A percentile compares a stretch with the other conserved stretches of the same genome.
Evolutionary conservation across 1,140 invertebrate species (phyloP).

Genomic region (Drosophila biarmipes): DNA sequence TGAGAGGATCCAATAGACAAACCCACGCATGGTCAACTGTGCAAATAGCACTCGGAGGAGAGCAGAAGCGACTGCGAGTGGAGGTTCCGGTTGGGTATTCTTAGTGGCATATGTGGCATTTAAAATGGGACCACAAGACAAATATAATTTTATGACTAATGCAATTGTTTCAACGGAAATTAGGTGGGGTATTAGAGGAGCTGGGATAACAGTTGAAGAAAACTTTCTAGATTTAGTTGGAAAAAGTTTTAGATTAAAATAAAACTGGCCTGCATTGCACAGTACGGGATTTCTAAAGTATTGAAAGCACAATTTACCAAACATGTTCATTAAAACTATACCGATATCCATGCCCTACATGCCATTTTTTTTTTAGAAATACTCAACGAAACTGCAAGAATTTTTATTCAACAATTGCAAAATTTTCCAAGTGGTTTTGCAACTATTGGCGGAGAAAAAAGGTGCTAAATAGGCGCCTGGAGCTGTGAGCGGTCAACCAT

Average conservation of each 20-base stretch:
- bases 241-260: no score
- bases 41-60: slow-evolving; percentile 23
- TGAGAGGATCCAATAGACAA: slow-evolving; percentile 11
- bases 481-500: slow-evolving; percentile 1
- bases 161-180: slow-evolving; percentile 1
- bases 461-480: slow-evolving; percentile 63
- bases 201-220: no score
- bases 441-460: slow-evolving; percentile 47
- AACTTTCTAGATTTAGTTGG: no score
- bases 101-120: slow-evolving; percentile 13
- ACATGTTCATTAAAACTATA: no score
- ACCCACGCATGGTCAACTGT: slow-evolving; percentile 14
- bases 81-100: slow-evolving; percentile 14
- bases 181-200: background rate
- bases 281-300: no score
- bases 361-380: slow-evolving; percentile 13
- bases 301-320: no score
- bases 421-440: slow-evolving; percentile 31
- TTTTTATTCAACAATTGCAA: slow-evolving; percentile 9
- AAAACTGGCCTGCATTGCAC: no score
- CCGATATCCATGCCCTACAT: background rate
- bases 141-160: slow-evolving; percentile 23
- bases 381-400: slow-evolving; percentile 12
- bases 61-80: background rate
- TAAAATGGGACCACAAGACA: slow-evolving; percentile 23